A percentile compares a stretch with the other conserved stretches of the same genome.
Conservation (phyloP, 1,140 invertebrate species). For the Dufourea novaeangliae region DNA sequence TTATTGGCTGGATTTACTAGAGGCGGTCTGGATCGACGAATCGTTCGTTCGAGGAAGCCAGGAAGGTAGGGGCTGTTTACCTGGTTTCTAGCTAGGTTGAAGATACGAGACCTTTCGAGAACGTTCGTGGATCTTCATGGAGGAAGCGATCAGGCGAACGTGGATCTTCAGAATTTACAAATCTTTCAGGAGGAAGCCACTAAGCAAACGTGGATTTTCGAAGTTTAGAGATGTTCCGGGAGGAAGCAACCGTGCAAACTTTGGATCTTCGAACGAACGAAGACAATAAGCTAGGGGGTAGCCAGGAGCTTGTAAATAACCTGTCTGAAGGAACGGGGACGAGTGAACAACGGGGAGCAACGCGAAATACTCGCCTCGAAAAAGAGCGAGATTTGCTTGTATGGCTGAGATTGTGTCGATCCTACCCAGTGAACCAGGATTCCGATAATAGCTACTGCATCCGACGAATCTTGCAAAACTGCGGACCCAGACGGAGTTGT, state of each 20-base stretch:
- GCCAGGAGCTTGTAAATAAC: background rate
- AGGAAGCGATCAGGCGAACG: too few relatives aligned
- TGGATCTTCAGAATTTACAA: background rate
- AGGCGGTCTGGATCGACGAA: background rate
- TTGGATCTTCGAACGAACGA: background rate
- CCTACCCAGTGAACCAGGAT: background rate
- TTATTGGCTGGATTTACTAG: conserved; percentile 5
- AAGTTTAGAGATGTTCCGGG: too few relatives aligned
- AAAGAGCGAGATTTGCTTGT: too few relatives aligned
- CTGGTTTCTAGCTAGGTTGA: too few relatives aligned
- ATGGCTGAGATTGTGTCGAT: background rate
- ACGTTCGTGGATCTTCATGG: too few relatives aligned
- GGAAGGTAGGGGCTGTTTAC: background rate
- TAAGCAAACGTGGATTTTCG: background rate
- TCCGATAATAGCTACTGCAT: conserved; percentile 11
- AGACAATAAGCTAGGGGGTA: too few relatives aligned
- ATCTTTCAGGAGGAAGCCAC: background rate
- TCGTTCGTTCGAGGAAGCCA: background rate
- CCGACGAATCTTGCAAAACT: conserved; percentile 30
- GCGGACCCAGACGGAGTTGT: conserved; percentile 15
- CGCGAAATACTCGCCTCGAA: background rate
- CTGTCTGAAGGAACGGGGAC: background rate
- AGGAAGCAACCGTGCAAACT: too few relatives aligned
- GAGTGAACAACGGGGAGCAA: background rate
- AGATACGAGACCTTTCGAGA: too few relatives aligned